Evolutionary conservation across 1,140 invertebrate genomes (phyloP), one percentile per base, ranked within the genome.

Genomic region (Calliopsis andreniformis): DNA sequence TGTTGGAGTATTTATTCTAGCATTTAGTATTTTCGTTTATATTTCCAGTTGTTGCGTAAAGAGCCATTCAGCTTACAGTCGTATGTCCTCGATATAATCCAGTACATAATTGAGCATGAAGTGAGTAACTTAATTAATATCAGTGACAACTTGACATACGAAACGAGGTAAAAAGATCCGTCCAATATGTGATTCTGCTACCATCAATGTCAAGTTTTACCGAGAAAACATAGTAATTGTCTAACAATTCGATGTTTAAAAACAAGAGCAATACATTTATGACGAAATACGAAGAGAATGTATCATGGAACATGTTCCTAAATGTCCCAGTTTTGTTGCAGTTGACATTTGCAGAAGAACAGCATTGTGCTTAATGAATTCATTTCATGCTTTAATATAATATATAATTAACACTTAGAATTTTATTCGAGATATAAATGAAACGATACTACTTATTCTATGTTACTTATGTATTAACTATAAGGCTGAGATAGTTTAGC

Each of bases 41-140:
- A 69, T 87, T 43, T 89, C 83, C 43, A 76, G 78, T 53, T 88
- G 77, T 51, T 88, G 86, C 64, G 63, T 76, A 28, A 85, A 83
- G 16, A 82, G 72, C 55, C 80, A 89, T 49, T 79, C 80, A 64
- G 78, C 78, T 76, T 90, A 90, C 56, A 87, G 39, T 76, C 87
- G 85, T 45, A 72, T 90, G 75, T 83, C 86, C 45, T 67, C 82
- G 8, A 49, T 72, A 39, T 78, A 79, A 42, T 25, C 7, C 39
- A 73, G 6, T 3, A 18, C 28, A 1, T 49, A 61, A 70, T 80
- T 47, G 63, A 59, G 43, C 39, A 62, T 61, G 49, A 43, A 35
- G 25, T 10, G 43, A 70, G 20, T 12, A 10, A 14, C 18, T 76
- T 49, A 25, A 63, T 51, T 35, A 43, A 53, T 49, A 55, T 61